Evolutionary conservation across 2,113 vertebrate genomes (phyloP).

Genomic region (Diadophis punctatus): DNA sequence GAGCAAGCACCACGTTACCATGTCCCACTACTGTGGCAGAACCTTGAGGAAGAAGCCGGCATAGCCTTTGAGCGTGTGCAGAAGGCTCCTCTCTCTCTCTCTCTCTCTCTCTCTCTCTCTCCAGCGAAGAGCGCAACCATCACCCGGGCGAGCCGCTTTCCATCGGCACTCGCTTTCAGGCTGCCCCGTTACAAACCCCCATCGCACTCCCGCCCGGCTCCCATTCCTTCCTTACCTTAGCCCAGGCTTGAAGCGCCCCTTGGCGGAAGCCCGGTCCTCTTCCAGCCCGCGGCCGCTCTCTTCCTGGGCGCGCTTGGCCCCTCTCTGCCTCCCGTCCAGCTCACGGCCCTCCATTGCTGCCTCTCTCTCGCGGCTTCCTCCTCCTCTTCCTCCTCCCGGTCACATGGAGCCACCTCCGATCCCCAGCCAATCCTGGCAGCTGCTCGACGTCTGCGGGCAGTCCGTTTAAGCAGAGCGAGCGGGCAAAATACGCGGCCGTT

Average conservation of each 20-base stretch:
- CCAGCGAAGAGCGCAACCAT: background rate
- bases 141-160: background rate
- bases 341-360: background rate
- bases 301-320: background rate
- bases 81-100: background rate
- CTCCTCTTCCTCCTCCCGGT: background rate
- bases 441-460: background rate
- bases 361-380: background rate
- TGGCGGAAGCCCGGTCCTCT: background rate
- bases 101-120: no score
- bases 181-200: background rate
- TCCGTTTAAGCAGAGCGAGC: background rate
- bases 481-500: fast-evolving
- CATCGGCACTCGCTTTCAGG: background rate
- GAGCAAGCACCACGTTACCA: background rate
- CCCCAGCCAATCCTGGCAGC: background rate
- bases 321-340: background rate
- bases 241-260: background rate
- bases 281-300: background rate
- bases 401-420: background rate
- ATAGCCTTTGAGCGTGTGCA: background rate
- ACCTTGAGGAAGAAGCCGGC: background rate
- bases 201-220: background rate
- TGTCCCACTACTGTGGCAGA: background rate
- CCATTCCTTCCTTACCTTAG: background rate